Conservation (phyloP, 2,113 vertebrate species). For the Canis aureus region DNA sequence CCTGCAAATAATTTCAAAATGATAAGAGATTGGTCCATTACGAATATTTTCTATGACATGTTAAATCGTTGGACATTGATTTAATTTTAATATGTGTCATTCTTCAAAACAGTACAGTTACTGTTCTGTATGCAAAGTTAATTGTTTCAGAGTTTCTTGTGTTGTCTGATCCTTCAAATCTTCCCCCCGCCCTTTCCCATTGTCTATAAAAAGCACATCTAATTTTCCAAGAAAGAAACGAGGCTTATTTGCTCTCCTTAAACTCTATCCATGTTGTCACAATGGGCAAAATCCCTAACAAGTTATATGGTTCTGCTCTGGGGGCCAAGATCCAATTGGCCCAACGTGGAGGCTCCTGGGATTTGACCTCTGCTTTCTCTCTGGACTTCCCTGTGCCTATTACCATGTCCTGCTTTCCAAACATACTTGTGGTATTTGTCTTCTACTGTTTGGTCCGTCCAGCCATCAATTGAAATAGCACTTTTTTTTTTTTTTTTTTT, state of each 20-base stretch:
- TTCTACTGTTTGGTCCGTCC: neutral
- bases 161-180: neutral
- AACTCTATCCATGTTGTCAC: neutral
- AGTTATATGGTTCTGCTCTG: neutral
- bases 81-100: neutral
- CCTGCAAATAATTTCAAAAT: neutral
- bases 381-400: neutral
- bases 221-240: neutral
- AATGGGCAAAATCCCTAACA: neutral
- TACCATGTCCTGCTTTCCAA: neutral
- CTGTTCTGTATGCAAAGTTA: neutral
- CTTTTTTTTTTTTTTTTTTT: neutral
- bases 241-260: neutral
- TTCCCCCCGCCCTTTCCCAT: neutral
- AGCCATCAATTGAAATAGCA: neutral
- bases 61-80: neutral
- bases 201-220: neutral
- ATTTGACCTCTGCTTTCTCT: neutral
- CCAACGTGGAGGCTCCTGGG: neutral
- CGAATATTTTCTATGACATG: neutral
- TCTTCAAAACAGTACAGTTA: neutral
- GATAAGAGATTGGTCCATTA: neutral
- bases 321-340: neutral
- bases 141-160: neutral
- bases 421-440: neutral